Conservation (phyloP, 2,113 vertebrate species). For the Ptyas mucosa region DNA sequence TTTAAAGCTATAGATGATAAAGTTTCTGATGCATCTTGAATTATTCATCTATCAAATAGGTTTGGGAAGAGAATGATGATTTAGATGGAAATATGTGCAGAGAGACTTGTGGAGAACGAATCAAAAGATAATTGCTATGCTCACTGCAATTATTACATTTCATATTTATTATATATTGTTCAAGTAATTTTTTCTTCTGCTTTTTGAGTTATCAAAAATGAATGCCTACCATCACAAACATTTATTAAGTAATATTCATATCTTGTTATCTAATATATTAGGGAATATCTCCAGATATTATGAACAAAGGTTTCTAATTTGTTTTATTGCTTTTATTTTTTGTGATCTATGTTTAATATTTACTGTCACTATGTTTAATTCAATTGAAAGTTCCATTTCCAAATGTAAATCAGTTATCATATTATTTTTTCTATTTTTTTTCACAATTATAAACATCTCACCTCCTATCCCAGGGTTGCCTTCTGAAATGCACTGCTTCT, state of each 20-base stretch:
- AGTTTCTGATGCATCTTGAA: background rate
- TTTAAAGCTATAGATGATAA: conserved; percentile 27
- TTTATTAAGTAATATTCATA: background rate
- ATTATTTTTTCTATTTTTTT: background rate
- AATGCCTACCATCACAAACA: background rate
- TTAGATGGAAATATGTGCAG: background rate
- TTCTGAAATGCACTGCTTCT: background rate
- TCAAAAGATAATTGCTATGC: background rate
- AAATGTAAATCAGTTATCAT: background rate
- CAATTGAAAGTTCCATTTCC: background rate
- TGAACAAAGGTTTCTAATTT: background rate
- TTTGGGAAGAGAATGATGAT: background rate
- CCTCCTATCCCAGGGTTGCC: background rate
- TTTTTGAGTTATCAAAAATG: background rate
- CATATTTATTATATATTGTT: background rate
- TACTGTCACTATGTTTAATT: background rate
- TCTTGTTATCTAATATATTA: background rate
- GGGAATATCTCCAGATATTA: background rate
- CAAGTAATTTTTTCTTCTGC: background rate
- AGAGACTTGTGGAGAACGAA: background rate
- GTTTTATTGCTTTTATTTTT: background rate
- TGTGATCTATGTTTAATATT: background rate
- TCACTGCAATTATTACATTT: background rate
- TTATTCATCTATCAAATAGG: background rate
- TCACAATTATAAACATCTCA: background rate